Percentiles rank a stretch among this genome's conserved stretches.
phyloP scores from a whole-genome alignment of 2,113 vertebrate species.

The Gymnorhina tibicen region DNA sequence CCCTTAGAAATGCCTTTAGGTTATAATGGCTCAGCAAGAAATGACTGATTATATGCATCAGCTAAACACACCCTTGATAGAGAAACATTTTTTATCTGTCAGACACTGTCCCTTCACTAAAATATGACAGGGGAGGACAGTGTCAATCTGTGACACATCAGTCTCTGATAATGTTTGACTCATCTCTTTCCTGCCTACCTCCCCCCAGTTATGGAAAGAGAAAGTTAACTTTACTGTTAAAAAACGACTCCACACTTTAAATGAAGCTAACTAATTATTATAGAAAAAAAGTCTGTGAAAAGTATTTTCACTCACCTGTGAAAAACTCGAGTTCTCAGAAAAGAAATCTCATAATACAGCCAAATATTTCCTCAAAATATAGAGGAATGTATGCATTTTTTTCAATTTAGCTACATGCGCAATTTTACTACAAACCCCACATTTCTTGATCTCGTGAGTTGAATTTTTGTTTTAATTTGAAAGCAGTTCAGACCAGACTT shows the following conservation, averaged over 20 bases:
- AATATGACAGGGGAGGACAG: neutral
- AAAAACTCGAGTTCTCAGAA: neutral
- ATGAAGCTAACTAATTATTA: neutral
- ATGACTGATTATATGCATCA: neutral
- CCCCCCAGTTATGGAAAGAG: neutral
- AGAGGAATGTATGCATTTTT: neutral
- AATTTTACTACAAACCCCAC: neutral
- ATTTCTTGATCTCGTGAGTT: neutral
- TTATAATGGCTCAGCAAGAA: neutral
- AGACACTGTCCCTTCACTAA: neutral
- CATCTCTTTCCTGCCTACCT: neutral
- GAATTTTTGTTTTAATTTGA: neutral
- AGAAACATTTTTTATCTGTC: neutral
- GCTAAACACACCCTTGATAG: constrained; percentile 16
- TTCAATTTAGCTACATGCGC: neutral
- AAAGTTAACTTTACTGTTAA: neutral
- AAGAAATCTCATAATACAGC: neutral
- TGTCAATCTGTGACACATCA: neutral
- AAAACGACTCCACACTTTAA: neutral
- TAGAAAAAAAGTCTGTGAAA: neutral
- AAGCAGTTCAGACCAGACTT: neutral
- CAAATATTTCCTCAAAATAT: neutral
- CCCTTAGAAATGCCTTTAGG: constrained; percentile 23
- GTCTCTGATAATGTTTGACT: neutral
- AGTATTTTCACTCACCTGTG: neutral